Evolutionary conservation across 30 jellyfish, hydroid and myxozoan genomes (phyloP), one percentile per base, ranked within the genome.

Genomic region (Clytia hemisphaerica): DNA sequence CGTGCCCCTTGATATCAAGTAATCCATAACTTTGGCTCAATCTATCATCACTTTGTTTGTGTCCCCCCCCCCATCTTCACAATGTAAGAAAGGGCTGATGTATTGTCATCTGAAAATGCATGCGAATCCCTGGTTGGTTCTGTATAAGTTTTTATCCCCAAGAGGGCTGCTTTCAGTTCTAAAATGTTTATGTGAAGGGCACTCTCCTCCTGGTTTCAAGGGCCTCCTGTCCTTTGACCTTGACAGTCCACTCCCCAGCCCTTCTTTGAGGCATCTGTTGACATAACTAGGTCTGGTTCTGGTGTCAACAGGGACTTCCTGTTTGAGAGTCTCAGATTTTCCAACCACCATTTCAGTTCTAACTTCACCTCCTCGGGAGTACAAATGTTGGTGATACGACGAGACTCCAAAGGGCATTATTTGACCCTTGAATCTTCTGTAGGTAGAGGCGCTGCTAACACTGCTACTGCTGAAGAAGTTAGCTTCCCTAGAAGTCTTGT

Each of bases 191-290:
- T 65, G 74, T 61, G 78, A 27, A 31, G 71, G 1, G 21, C 31
- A 15, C 48, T 6, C 51, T 68, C 80, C 21, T 44, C 30, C 4
- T 44, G 80, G 31, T 50, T 37, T 50, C 80, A 68, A 27, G 28
- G 80, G 1, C 80, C 48, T 5, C 73, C 51, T 68, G 19, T 19
- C 21, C 72, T 44, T 35, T 6, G 25, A 4, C 28, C 53, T 26
- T 18, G 64, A 35, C 80, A 68, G 47, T 28, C 40, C 6, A 71
- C 80, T n/a, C 72, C 80, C 80, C 80, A 68, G 51, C 80, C 80
- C 70, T 68, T 68, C 53, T 68, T 68, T 28, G 80, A 68, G 1
- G 80, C 80, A 29, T 68, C 80, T 24, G 75, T 68, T 71, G 27
- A 51, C 15, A 40, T 44, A 6, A 68, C 50, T 6, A 53, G 21